phyloP scores from a whole-genome alignment of 2,113 vertebrate genomes.

The Oxygymnocypris stewartii region DNA sequence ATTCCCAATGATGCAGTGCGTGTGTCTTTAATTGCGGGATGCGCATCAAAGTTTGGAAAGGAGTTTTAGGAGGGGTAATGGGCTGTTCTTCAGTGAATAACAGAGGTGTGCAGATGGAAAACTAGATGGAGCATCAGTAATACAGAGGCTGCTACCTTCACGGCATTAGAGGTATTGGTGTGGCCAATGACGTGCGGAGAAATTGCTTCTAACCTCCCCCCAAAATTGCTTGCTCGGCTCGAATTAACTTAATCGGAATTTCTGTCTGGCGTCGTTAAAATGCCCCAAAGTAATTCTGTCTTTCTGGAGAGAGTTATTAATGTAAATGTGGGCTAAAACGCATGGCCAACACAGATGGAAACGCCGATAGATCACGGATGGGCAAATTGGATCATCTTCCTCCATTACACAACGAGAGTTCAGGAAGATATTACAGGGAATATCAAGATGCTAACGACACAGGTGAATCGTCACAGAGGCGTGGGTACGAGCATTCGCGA shows the following conservation, averaged over 20 bases:
- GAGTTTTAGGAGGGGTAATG: constrained; percentile 14
- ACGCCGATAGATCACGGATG: constrained; percentile 29
- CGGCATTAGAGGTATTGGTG: constrained; percentile 62
- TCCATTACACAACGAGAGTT: constrained; percentile 29
- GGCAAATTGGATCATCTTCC: constrained; percentile 38
- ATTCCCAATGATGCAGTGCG: background rate
- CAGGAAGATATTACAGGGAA: background rate
- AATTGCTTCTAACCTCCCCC: constrained; percentile 70
- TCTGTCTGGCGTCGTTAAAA: constrained; percentile 74
- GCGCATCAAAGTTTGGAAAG: background rate
- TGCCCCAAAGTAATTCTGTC: constrained; percentile 69
- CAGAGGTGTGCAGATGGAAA: constrained; percentile 28
- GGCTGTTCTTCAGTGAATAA: constrained; percentile 13
- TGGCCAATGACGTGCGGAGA: constrained; percentile 67
- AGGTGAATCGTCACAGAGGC: background rate
- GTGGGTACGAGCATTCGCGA: no score
- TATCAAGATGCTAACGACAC: background rate
- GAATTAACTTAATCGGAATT: constrained; percentile 80
- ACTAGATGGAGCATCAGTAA: constrained; percentile 7
- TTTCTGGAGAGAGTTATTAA: constrained; percentile 69
- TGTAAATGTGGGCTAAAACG: constrained; percentile 59
- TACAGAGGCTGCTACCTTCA: constrained; percentile 41
- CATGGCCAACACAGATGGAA: constrained; percentile 42
- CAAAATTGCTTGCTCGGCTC: constrained; percentile 74
- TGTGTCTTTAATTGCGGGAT: background rate